These are phyloP conservation scores for Microctonus aethiopoides DNA, from an alignment of 2,888 invertebrate species.

Conservation along the genomic window DNA sequence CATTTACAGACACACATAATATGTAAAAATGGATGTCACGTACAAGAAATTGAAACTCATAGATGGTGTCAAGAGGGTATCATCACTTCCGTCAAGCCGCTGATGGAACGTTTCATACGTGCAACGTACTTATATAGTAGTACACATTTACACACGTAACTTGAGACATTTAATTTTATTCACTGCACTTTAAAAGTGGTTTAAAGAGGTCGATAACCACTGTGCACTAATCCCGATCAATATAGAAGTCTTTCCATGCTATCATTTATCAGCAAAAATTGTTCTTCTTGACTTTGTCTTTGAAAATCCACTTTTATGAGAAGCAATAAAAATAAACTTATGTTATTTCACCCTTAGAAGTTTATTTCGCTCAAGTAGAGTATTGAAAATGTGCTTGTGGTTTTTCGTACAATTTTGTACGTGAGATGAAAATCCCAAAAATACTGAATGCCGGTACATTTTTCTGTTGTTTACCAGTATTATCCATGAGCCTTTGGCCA, in stretches of 20 bases:
- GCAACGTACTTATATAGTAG: neutral
- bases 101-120: neutral
- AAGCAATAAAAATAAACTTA: conserved; percentile 15
- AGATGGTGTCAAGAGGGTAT: conserved; percentile 2
- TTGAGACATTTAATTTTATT: conserved; percentile 45
- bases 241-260: conserved; percentile 6
- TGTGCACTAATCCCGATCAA: conserved; percentile 24
- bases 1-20: neutral
- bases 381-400: conserved; percentile 23
- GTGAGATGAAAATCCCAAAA: conserved; percentile 9
- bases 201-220: conserved; percentile 30
- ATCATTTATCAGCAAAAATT: conserved; percentile 7
- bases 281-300: neutral
- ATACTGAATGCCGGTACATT: neutral
- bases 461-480: neutral
- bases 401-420: neutral
- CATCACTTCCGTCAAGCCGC: conserved; percentile 1
- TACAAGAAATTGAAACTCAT: neutral
- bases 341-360: conserved; percentile 6
- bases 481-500: neutral
- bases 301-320: conserved; percentile 9
- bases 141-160: conserved; percentile 38
- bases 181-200: conserved; percentile 33
- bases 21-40: neutral
- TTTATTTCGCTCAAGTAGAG: conserved; percentile 11